These are phyloP conservation scores for Celastrina argiolus DNA, from an alignment of 2,888 invertebrate genomes.

Conservation along the genomic window DNA sequence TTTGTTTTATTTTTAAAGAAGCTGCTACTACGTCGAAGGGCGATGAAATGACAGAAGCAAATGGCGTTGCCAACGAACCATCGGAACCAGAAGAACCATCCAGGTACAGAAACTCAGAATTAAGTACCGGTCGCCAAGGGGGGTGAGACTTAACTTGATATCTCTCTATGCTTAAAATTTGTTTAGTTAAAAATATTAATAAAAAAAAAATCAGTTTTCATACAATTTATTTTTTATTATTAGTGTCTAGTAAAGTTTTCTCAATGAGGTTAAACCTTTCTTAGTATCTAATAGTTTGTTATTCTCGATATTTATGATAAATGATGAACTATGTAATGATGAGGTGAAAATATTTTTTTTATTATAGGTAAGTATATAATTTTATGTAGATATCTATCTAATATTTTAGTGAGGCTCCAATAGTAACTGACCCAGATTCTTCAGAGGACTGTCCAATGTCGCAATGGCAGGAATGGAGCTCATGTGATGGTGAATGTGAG, in stretches of 20 bases:
- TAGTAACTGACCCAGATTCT: constrained; percentile 49
- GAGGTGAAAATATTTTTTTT: too few species aligned
- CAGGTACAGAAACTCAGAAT: constrained; percentile 68
- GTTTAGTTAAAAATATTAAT: too few species aligned
- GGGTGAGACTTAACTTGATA: constrained; percentile 52
- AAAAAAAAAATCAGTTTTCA: constrained; percentile 10
- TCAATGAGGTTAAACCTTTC: too few species aligned
- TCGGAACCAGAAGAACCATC: constrained; percentile 57
- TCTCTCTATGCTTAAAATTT: too few species aligned
- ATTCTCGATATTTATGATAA: too few species aligned
- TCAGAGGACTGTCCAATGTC: constrained; percentile 58
- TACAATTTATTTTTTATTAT: not conserved
- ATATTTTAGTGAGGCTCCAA: constrained; percentile 45
- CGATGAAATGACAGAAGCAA: constrained; percentile 36
- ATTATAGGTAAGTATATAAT: too few species aligned
- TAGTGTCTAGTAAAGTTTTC: too few species aligned
- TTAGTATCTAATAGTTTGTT: constrained; percentile 6
- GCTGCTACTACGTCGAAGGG: constrained; percentile 37
- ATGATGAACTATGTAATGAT: too few species aligned
- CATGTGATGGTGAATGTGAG: constrained; percentile 58
- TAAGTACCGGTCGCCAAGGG: constrained; percentile 52
- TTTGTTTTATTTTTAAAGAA: constrained; percentile 27
- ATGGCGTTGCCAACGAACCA: constrained; percentile 35
- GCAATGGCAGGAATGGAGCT: constrained; percentile 59
- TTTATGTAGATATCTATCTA: not conserved